These are phyloP conservation scores for Plumapathes pennacea DNA, from an alignment of 92 coral and sea anemone genomes.

Conservation along the genomic window DNA sequence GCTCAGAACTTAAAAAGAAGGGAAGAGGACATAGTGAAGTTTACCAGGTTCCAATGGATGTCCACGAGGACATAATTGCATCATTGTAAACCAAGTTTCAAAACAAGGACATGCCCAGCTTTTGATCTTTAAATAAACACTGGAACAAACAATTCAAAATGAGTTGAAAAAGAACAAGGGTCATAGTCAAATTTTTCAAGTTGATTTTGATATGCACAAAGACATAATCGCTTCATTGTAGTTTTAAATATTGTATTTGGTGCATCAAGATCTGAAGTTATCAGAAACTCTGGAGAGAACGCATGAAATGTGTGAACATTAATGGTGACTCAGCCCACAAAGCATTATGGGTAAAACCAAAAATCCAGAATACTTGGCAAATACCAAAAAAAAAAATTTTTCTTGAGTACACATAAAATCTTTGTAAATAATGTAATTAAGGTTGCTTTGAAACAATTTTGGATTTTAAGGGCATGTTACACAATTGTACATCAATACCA, in stretches of 20 bases:
- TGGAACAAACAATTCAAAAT: background rate
- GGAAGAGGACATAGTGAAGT: constrained; percentile 25
- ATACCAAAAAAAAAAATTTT: background rate
- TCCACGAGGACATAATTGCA: constrained; percentile 36
- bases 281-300: too few relatives aligned
- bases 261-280: too few relatives aligned
- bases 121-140: background rate
- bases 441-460: background rate
- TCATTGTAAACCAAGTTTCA: constrained; percentile 11
- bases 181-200: too few relatives aligned
- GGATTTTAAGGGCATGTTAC: constrained; percentile 4
- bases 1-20: constrained; percentile 31
- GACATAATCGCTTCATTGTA: too few relatives aligned
- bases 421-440: background rate
- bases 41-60: constrained; percentile 22
- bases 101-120: background rate
- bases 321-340: background rate
- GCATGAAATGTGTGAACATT: too few relatives aligned
- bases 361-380: background rate
- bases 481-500: constrained; percentile 7
- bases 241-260: too few relatives aligned
- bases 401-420: background rate
- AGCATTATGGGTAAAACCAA: constrained; percentile 9
- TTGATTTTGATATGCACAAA: too few relatives aligned
- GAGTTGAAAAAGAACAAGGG: background rate